These are phyloP conservation scores for Phragmatobia fuliginosa DNA, from an alignment of 2,888 invertebrate species.

Conservation along the genomic window DNA sequence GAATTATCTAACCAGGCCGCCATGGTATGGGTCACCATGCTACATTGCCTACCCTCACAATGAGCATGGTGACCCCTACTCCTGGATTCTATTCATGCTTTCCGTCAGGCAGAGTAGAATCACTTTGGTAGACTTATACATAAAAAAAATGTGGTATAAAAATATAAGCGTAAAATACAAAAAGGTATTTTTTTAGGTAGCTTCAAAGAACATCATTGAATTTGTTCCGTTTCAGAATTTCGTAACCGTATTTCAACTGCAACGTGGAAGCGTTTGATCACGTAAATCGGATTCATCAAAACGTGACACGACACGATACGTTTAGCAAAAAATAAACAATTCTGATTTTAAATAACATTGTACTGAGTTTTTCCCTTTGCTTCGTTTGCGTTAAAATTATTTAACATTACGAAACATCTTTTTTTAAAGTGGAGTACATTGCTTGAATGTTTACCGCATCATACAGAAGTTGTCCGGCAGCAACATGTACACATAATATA, in stretches of 20 bases:
- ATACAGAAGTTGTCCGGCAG: too few species aligned
- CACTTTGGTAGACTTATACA: too few species aligned
- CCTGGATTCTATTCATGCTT: too few species aligned
- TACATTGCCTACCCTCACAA: too few species aligned
- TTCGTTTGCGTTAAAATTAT: not conserved
- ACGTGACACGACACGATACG: not conserved
- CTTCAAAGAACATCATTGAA: not conserved
- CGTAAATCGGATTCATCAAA: not conserved
- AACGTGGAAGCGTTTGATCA: conserved; percentile 3
- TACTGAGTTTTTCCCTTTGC: not conserved
- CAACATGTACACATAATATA: too few species aligned
- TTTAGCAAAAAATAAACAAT: not conserved
- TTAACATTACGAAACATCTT: not conserved
- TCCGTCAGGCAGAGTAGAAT: too few species aligned
- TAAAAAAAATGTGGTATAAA: too few species aligned
- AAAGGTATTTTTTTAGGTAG: not conserved
- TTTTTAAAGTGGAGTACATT: not conserved
- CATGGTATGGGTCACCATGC: too few species aligned
- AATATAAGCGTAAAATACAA: not conserved
- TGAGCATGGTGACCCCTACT: too few species aligned
- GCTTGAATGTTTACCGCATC: too few species aligned
- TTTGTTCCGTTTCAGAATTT: conserved; percentile 7
- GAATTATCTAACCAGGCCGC: too few species aligned
- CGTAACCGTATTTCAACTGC: conserved; percentile 5
- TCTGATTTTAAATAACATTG: not conserved